These are phyloP conservation scores for Notodonta dromedarius DNA, from an alignment of 2,888 invertebrate genomes.

Conservation along the genomic window DNA sequence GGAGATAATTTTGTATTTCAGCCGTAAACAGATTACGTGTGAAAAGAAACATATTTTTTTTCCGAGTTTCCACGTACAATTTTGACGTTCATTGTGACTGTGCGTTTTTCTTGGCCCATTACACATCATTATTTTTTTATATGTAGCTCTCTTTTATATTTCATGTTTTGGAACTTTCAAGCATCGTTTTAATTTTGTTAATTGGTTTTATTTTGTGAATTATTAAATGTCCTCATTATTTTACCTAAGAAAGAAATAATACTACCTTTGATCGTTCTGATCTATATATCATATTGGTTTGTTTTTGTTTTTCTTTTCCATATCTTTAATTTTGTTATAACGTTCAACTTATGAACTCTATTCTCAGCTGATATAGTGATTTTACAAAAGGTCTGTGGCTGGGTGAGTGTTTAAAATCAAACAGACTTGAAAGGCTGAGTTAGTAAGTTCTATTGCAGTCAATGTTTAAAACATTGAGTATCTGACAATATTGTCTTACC, in stretches of 20 bases:
- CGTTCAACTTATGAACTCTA: too few relatives aligned
- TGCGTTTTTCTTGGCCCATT: constrained; percentile 61
- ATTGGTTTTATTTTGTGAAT: background rate
- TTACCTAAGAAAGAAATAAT: too few relatives aligned
- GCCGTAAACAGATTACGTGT: constrained; percentile 81
- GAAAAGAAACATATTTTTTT: constrained; percentile 75
- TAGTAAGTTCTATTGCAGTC: constrained; percentile 16
- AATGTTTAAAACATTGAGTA: constrained; percentile 17
- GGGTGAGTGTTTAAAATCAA: too few relatives aligned
- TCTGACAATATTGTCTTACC: constrained; percentile 34
- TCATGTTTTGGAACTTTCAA: background rate
- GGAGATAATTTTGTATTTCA: constrained; percentile 83
- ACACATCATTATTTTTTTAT: constrained; percentile 36
- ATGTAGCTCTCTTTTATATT: background rate
- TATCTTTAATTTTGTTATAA: too few relatives aligned
- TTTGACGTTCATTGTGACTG: constrained; percentile 66
- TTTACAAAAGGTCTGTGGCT: too few relatives aligned
- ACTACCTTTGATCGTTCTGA: too few relatives aligned
- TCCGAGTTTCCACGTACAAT: constrained; percentile 50
- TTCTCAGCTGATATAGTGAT: too few relatives aligned
- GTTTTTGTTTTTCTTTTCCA: too few relatives aligned
- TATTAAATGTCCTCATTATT: background rate
- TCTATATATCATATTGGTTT: too few relatives aligned
- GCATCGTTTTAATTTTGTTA: constrained; percentile 7
- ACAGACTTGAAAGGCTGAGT: constrained; percentile 8